These are phyloP conservation scores for Sebastes fasciatus DNA, from an alignment of 2,113 vertebrate species.

Conservation along the genomic window DNA sequence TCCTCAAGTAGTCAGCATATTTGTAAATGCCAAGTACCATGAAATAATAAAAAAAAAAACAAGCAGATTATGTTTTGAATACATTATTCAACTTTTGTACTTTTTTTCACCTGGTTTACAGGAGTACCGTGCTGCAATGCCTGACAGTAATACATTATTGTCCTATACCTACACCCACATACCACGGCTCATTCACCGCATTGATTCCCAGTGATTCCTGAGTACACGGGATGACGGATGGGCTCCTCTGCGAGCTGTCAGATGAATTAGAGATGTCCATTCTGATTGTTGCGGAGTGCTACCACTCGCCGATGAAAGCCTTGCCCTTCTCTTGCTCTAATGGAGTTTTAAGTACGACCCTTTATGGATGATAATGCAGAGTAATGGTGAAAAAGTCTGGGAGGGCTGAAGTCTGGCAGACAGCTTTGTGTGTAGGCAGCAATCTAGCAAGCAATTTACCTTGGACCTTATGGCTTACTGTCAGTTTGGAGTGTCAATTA, in stretches of 20 bases:
- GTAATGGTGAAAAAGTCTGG: slow-evolving; percentile 74
- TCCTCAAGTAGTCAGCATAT: not conserved
- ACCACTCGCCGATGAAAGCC: slow-evolving; percentile 77
- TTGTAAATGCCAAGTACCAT: slow-evolving; percentile 7
- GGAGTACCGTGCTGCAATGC: slow-evolving; percentile 3
- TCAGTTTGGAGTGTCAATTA: slow-evolving; percentile 76
- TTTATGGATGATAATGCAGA: slow-evolving; percentile 79
- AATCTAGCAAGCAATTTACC: slow-evolving; percentile 61
- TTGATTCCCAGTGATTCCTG: slow-evolving; percentile 64
- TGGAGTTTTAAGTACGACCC: slow-evolving; percentile 79
- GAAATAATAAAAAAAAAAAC: not conserved
- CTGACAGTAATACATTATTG: slow-evolving; percentile 45
- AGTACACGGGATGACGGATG: slow-evolving; percentile 68
- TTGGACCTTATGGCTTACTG: slow-evolving; percentile 56
- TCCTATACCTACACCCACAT: slow-evolving; percentile 25
- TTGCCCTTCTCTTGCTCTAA: slow-evolving; percentile 71
- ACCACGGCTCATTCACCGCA: slow-evolving; percentile 51
- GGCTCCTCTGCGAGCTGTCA: slow-evolving; percentile 48
- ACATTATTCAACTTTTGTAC: slow-evolving; percentile 7
- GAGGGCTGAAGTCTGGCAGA: slow-evolving; percentile 61
- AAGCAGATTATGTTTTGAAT: slow-evolving; percentile 7
- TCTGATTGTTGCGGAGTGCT: slow-evolving; percentile 75
- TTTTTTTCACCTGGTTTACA: slow-evolving; percentile 3
- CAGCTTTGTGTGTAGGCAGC: slow-evolving; percentile 46
- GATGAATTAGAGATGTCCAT: slow-evolving; percentile 71